Evolutionary conservation across 2,888 invertebrate species (phyloP), one percentile per base, ranked within the genome.

Genomic region (Azorinus chamasolen): DNA sequence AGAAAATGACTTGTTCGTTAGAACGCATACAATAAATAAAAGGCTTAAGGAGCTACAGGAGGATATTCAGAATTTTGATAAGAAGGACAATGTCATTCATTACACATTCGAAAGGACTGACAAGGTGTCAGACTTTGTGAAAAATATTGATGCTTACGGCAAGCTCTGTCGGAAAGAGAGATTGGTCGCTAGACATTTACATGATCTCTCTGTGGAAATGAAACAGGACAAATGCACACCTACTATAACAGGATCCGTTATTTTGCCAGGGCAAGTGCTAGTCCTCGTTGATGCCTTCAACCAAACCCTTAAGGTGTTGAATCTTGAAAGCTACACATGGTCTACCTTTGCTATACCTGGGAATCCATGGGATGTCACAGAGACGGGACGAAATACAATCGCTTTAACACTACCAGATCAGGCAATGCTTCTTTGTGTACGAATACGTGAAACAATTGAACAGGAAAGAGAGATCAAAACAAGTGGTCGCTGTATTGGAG

Each of bases 371-470:
- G 55, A 55, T 41, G 3, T 55, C 4, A 27, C 32, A 20, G 20
- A 39, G 41, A 55, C 20, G 3, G 20, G 39, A 6, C 22, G 39
- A n/a, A 8, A 55, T 2, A 55, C 37, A 12, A n/a, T 55, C 3
- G 55, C 55, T 14, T 37, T 55, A 18, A 32, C 55, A 55, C 8
- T 16, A 14, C 10, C 24, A n/a, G 53, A 53, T n/a, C 3, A n/a
- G 18, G 27, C 14, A 14, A 55, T 12, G 14, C 37, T 27, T 39
- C 2, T 39, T 4, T 20, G 37, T 4, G 20, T 55, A 10, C 18
- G 39, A 6, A 39, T 55, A 27, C 4, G 2, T 8, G 39, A 39
- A 20, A 12, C 12, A 55, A 41, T 41, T 22, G 39, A 8, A 18
- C 18, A 39, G 2, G 8, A 37, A 6, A 39, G 39, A 8, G 18